Conservation (phyloP, 1,140 invertebrate genomes). For the Nasonia vitripennis region DNA sequence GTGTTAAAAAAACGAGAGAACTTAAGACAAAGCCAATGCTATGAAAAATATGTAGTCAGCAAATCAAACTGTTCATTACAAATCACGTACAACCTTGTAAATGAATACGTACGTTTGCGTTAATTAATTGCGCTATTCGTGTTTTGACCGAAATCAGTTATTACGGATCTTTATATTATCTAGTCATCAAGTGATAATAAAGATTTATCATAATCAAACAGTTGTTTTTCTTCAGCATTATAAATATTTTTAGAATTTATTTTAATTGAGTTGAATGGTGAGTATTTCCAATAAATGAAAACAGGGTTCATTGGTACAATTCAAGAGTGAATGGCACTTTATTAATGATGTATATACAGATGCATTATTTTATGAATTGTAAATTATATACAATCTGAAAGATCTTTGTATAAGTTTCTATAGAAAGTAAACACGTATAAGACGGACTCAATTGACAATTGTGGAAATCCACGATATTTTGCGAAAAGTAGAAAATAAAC, state of each 20-base stretch:
- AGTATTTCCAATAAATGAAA: constrained; percentile 3
- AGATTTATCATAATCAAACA: constrained; percentile 71
- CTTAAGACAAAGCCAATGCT: constrained; percentile 29
- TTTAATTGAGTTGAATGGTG: neutral
- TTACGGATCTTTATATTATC: constrained; percentile 73
- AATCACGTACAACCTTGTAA: constrained; percentile 17
- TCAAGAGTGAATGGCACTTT: constrained; percentile 67
- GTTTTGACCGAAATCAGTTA: constrained; percentile 67
- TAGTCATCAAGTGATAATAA: constrained; percentile 74
- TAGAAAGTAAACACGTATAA: constrained; percentile 31
- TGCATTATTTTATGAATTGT: constrained; percentile 51
- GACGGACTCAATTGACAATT: neutral
- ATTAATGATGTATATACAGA: constrained; percentile 64
- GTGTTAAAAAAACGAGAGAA: constrained; percentile 15
- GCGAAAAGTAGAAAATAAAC: constrained; percentile 44
- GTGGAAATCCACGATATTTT: constrained; percentile 40
- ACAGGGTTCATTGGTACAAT: constrained; percentile 1
- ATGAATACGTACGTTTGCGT: constrained; percentile 52
- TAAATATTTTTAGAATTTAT: neutral
- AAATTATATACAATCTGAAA: constrained; percentile 47
- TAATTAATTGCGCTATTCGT: constrained; percentile 53
- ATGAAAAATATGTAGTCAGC: constrained; percentile 15
- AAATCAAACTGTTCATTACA: constrained; percentile 35
- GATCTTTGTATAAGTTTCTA: constrained; percentile 28
- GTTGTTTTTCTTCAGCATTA: neutral